Evolutionary conservation across 1,140 invertebrate species (phyloP).

Genomic region (Macrobrachium rosenbergii): DNA sequence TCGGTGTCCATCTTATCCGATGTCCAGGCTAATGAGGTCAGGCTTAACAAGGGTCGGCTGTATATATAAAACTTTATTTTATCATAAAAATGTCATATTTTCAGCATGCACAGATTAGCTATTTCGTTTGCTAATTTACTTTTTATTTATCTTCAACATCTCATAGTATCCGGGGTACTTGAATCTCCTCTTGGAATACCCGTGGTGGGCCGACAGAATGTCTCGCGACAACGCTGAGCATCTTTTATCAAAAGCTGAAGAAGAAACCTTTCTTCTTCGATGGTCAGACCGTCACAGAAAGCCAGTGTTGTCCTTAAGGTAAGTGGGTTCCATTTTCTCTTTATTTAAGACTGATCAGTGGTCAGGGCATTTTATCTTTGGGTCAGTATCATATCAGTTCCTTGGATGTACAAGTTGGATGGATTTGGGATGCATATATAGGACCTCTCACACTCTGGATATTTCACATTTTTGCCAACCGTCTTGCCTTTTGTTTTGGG

Average conservation of each 20-base stretch:
- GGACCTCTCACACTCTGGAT: no score
- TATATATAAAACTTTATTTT: no score
- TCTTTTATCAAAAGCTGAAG: constrained; percentile 69
- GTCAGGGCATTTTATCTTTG: not conserved
- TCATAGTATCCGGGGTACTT: constrained; percentile 25
- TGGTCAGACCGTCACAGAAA: constrained; percentile 30
- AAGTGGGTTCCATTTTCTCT: not conserved
- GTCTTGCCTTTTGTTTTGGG: no score
- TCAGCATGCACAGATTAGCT: no score
- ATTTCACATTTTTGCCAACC: no score
- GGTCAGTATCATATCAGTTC: not conserved
- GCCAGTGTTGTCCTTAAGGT: constrained; percentile 30
- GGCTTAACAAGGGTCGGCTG: no score
- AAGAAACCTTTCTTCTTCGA: constrained; percentile 68
- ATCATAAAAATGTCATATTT: no score
- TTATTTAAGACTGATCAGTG: not conserved
- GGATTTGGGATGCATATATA: no score
- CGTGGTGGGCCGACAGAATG: constrained; percentile 71
- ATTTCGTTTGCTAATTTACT: not conserved
- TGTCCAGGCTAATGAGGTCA: no score
- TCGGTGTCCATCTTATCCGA: no score
- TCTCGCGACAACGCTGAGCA: constrained; percentile 70
- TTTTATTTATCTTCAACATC: not conserved
- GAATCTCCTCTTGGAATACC: constrained; percentile 67
- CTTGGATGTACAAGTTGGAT: no score